Conservation (phyloP, 2,888 invertebrate genomes). For the Epinotia brunnichana region DNA sequence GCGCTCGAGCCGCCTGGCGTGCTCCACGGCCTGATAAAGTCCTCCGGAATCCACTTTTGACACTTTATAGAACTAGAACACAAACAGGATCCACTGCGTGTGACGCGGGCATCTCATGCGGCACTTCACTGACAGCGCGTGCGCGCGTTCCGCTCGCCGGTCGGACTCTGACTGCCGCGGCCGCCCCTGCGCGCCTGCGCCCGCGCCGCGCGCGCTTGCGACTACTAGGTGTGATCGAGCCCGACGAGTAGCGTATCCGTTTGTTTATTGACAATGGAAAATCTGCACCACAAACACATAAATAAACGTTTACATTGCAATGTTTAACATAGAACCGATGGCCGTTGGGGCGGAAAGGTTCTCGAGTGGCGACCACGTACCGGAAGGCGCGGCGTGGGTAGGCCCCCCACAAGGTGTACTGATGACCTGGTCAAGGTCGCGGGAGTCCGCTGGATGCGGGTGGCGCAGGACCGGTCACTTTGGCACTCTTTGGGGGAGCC, state of each 20-base stretch:
- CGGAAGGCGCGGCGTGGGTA: no score
- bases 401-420: no score
- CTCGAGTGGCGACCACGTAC: no score
- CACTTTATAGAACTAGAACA: constrained; percentile 72
- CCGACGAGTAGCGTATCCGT: constrained; percentile 36
- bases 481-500: no score
- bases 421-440: no score
- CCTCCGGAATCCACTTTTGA: constrained; percentile 81
- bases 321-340: no score
- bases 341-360: no score
- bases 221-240: constrained; percentile 33
- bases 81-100: constrained; percentile 75
- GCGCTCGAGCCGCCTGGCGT: constrained; percentile 80
- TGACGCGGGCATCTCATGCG: constrained; percentile 77
- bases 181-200: constrained; percentile 48
- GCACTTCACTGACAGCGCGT: constrained; percentile 58
- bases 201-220: constrained; percentile 36
- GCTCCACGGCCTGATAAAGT: constrained; percentile 81
- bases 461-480: no score
- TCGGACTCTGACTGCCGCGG: constrained; percentile 67
- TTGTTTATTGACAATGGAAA: constrained; percentile 43
- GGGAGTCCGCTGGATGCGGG: no score
- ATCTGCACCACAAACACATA: constrained; percentile 31
- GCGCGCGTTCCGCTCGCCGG: constrained; percentile 64
- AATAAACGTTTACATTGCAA: neutral